Evolutionary conservation across 2,888 invertebrate species (phyloP).

Genomic region (Ormyrus pomaceus): DNA sequence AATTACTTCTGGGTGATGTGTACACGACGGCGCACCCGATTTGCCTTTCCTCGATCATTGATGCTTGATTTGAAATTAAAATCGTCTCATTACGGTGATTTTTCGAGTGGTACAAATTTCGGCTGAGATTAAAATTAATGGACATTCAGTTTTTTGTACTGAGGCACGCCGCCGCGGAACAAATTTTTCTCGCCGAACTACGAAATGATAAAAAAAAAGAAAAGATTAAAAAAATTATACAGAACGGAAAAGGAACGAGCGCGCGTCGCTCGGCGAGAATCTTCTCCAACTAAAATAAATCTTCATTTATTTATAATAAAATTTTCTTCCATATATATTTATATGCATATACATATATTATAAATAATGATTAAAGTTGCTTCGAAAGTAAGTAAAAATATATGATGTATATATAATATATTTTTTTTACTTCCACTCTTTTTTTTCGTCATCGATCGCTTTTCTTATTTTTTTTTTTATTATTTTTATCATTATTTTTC

Average conservation of each 20-base stretch:
- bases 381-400: conserved; percentile 71
- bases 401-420: conserved; percentile 66
- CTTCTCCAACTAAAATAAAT: conserved; percentile 44
- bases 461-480: conserved; percentile 49
- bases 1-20: conserved; percentile 16
- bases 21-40: conserved; percentile 6
- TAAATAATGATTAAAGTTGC: conserved; percentile 69
- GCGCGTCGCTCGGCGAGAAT: conserved; percentile 40
- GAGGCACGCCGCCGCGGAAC: conserved; percentile 11
- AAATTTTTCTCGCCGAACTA: conserved; percentile 27
- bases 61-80: no score
- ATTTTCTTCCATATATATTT: conserved; percentile 47
- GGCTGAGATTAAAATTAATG: not conserved
- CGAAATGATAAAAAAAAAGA: conserved; percentile 23
- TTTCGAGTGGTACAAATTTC: not conserved
- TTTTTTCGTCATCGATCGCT: conserved; percentile 28
- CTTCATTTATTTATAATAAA: conserved; percentile 46
- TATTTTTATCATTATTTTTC: conserved; percentile 19
- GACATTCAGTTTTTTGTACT: not conserved
- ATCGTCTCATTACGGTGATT: no score
- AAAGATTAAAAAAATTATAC: conserved; percentile 2
- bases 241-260: conserved; percentile 25
- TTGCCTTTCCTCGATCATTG: not conserved
- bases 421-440: conserved; percentile 58
- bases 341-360: conserved; percentile 61